Percentiles rank a stretch among this genome's conserved stretches.
Evolutionary conservation across 2,797 vertebrate genomes (phyloP).

Genomic region (Myotis daubentonii): DNA sequence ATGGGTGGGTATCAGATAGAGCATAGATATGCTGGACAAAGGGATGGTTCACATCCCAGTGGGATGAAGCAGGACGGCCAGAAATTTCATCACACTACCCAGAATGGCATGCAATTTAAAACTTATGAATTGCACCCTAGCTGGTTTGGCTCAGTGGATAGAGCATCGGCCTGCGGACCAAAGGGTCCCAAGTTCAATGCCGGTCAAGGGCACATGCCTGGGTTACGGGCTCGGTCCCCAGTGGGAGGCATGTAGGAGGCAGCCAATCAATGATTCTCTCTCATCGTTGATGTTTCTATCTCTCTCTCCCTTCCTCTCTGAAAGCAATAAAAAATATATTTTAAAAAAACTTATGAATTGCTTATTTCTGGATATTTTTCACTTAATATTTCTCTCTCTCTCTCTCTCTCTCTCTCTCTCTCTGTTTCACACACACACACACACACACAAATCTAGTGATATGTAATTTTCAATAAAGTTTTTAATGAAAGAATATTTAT

Average conservation of each 20-base stretch:
- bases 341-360: not conserved
- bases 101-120: not conserved
- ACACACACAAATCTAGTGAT: not conserved
- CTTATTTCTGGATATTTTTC: not conserved
- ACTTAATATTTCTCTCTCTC: not conserved
- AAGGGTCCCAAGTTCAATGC: too few relatives aligned
- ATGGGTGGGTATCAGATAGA: not conserved
- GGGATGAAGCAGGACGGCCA: not conserved
- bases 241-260: too few relatives aligned
- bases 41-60: not conserved
- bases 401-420: not conserved
- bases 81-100: not conserved
- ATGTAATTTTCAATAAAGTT: not conserved
- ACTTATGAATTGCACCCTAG: not conserved
- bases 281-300: too few relatives aligned
- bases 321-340: too few relatives aligned
- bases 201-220: too few relatives aligned
- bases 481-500: not conserved
- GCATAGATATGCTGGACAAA: not conserved
- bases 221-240: too few relatives aligned
- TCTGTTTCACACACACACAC: not conserved
- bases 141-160: too few relatives aligned
- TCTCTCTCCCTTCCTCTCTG: too few relatives aligned
- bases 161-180: too few relatives aligned
- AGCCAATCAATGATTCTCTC: too few relatives aligned